Evolutionary conservation across 2,113 vertebrate species (phyloP).

Genomic region (Stegostoma tigrinum): DNA sequence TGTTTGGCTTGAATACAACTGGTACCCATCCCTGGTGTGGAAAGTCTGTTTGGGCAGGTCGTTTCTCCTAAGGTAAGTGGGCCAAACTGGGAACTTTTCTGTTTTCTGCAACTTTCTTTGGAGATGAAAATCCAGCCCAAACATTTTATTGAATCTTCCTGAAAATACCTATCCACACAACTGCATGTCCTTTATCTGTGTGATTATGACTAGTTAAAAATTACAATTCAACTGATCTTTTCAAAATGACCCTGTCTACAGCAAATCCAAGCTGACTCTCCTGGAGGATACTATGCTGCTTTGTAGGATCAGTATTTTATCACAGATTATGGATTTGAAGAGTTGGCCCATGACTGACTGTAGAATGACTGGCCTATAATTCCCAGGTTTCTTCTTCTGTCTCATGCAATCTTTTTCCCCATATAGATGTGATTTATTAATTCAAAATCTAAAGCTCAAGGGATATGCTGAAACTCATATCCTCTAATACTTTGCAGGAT

Average conservation of each 20-base stretch:
- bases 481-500: background rate
- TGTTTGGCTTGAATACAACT: too few species aligned
- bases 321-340: background rate
- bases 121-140: background rate
- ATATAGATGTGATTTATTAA: slow-evolving; percentile 7
- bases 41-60: too few species aligned
- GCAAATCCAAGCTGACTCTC: background rate
- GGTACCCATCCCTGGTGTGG: too few species aligned
- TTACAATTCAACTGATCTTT: background rate
- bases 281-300: background rate
- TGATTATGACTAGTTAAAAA: background rate
- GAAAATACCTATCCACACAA: background rate
- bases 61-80: too few species aligned
- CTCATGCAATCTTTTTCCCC: background rate
- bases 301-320: background rate
- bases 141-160: background rate
- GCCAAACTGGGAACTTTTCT: too few species aligned
- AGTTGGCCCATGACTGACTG: background rate
- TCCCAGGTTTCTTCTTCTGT: background rate
- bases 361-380: background rate
- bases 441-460: background rate
- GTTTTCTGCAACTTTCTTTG: too few species aligned
- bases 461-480: background rate
- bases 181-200: background rate
- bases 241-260: background rate